Base-by-base conservation (phyloP, 2,797 vertebrate species). In the Aeoliscus strigatus region DNA sequence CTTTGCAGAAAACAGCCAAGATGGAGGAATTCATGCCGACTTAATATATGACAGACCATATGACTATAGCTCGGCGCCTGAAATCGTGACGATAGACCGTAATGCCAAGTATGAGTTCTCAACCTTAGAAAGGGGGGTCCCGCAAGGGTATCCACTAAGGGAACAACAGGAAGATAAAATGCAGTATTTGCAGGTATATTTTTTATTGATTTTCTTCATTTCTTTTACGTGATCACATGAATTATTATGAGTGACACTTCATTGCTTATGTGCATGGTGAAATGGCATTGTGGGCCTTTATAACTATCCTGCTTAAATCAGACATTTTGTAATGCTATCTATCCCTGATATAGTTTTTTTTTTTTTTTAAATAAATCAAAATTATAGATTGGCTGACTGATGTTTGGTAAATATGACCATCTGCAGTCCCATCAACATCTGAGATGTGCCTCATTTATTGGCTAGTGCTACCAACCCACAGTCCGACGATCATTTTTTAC, bases 131-230 rank as follows among this genome's bases (percentile, higher is more conserved):
- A 89, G 88, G 70, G 90, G 87, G 75, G 81, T 91, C 74, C 84
- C 84, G 41, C 92, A 90, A 75, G 85, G 88, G 76, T 92, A 87
- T 83, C 88, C 91, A 36, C 66, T 89, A 77, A 89, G 84, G 76
- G 86, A 92, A 77, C 77, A 84, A 67, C 90, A 89, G 73, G 92
- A 93, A 85, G 92, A 94, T 90, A 92, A 87, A 87, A 94, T 92
- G 93, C 93, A 94, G 81, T 96, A 94, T 88, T 90, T 96, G 78
- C 93, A 96, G 93, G 94, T 96, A 89, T 90, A 86, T 88, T 87
- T 86, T 85, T 88, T 69, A 85, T 87, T 86, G 57, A 84, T 88
- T 84, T 86, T 83, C 68, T 80, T 85, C 71, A 77, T 80, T 82
- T 80, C 48, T 78, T 84, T 82, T 60, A 71, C 68, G 69, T 83